Evolutionary conservation across 2,797 vertebrate species (phyloP), one percentile per base, ranked within the genome.

Genomic region (Nyctalus aviator): DNA sequence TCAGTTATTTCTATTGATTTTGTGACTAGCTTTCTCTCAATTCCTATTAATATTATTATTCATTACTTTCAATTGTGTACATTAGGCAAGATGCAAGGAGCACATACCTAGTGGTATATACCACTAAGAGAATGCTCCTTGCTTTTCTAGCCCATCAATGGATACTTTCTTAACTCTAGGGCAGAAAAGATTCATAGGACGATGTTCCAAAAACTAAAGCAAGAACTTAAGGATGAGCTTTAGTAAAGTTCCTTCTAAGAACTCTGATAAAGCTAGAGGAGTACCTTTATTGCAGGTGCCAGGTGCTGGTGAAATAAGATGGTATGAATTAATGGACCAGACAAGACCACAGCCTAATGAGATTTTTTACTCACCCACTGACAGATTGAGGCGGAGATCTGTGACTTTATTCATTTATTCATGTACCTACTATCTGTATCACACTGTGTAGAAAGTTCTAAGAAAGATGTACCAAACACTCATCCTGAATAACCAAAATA

Each of bases 121-220:
- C 20, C 32, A 50, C 15, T 55, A 7, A 64, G 57, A 91, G 35
- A 64, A 17, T 68, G 32, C 13, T 53, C 17, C 20, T 48, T 46
- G 2, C 14, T 75, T 4, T 59, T 27, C 21, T 88, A 64, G 23
- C 64, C 18, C 48, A 66, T 66, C 57, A 41, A 1, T 20, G 44
- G 8, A 66, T 68, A 68, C n/a, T 68, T 68, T 84, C 8, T 79
- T 88, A 9, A 37, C 11, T 88, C 41, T 84, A 37, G 12, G 4
- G 14, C n/a, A 94, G 21, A 89, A 44, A 75, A 85, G 10, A 84
- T 3, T 4, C 69, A 64, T 5, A 62, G 53, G 17, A 93, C 35
- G 23, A 59, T 88, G 12, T 81, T 83, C 15, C 68, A 72, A 41
- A 95, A 95, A 62, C 12, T 75, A 37, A 84, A 84, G 17, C 14